phyloP scores from a whole-genome alignment of 2,888 invertebrate species.

The Orthosia gothica region DNA sequence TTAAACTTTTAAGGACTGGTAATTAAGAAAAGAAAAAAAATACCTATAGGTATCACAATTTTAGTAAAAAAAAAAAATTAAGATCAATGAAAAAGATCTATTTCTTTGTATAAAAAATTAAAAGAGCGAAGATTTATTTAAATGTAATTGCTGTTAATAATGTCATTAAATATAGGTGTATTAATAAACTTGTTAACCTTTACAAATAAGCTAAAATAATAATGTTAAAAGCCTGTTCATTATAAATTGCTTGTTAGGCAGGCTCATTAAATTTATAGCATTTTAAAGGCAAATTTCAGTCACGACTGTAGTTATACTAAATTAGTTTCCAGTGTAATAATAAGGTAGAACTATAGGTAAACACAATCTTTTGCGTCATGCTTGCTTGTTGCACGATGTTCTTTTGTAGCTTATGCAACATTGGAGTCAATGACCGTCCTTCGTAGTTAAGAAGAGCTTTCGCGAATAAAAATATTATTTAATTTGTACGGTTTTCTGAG shows the following conservation, averaged over 20 bases:
- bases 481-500: not conserved
- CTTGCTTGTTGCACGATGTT: slow-evolving; percentile 36
- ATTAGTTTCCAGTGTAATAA: slow-evolving; percentile 28
- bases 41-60: not conserved
- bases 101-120: not conserved
- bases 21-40: too few relatives aligned
- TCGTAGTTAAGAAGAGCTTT: slow-evolving; percentile 43
- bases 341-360: slow-evolving; percentile 4
- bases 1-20: too few relatives aligned
- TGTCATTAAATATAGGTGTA: not conserved
- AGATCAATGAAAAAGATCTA: not conserved
- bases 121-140: not conserved
- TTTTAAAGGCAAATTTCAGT: slow-evolving; percentile 15
- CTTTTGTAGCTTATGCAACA: slow-evolving; percentile 49
- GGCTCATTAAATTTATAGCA: slow-evolving; percentile 8
- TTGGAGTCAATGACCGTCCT: slow-evolving; percentile 39
- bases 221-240: not conserved
- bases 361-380: slow-evolving; percentile 32
- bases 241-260: not conserved
- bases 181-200: slow-evolving; percentile 20
- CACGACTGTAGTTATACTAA: slow-evolving; percentile 43
- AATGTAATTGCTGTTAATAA: not conserved
- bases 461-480: slow-evolving; percentile 2
- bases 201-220: not conserved
- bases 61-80: not conserved